Base-by-base conservation (phyloP, 1,140 invertebrate genomes). In the Diabrotica undecimpunctata region DNA sequence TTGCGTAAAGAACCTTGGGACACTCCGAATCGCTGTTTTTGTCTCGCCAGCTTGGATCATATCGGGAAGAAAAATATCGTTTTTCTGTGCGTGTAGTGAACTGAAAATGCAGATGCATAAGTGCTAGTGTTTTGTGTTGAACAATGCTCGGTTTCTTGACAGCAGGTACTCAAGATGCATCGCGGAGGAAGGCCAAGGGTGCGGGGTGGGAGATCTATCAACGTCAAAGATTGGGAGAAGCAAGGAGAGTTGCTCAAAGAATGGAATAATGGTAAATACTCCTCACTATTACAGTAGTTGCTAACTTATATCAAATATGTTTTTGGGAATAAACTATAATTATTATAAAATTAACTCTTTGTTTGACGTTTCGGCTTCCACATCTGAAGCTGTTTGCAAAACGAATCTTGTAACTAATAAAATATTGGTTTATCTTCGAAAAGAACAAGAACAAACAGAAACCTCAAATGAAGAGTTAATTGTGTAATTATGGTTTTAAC, bases 221-320 rank as follows among this genome's bases (percentile, higher is more conserved):
- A 75, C 61, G 65, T 78, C 50, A 65, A 66, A 9, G 75, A 77
- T 65, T 78, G 76, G 75, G 74, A 78, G 68, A 75, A 74, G 62
- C 75, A 77, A 62, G 70, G 73, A 64, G 69, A 75, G 62, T 62
- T 78, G 25, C 70, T 78, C 12, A 38, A 62, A 53, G 70, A 67
- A 39, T 78, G 77, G 77, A 78, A 77, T 57, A 64, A 78, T 75
- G 77, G 77, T 78, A 77, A 71, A 54, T 51, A 51, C 25, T 25
- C 25, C 25, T 25, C 4, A 25, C 25, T 25, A 25, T 25, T 25
- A 25, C 25, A 25, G 4, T 25, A 25, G 1, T 25, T 25, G 1
- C 4, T 25, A 25, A 25, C 25, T 25, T 25, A 25, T 25, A 25
- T 25, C 25, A 25, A 25, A 25, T 25, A 25, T 25, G 25, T 25